Evolutionary conservation across 1,140 invertebrate genomes (phyloP), one percentile per base, ranked within the genome.

Genomic region (Spodoptera frugiperda): DNA sequence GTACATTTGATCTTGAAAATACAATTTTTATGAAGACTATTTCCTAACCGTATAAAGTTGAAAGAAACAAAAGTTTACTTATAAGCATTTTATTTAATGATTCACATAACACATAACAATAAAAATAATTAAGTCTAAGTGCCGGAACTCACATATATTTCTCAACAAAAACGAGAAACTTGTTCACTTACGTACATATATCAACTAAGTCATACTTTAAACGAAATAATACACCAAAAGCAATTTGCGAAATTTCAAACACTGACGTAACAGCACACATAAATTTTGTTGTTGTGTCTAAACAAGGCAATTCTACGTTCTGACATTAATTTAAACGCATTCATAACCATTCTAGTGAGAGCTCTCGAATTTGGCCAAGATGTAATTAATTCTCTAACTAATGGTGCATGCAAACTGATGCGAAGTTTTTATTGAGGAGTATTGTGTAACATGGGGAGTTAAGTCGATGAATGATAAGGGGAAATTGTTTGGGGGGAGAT

Each of bases 301-400:
- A 83, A 83, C 78, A 81, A 78, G 78, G 80, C 78, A 83, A 85
- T 82, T 85, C 81, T 73, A 78, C 81, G 81, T 83, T 79, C 82
- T 71, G 77, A 81, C 82, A 82, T 85, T 79, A 83, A 85, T 83
- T 83, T 79, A 82, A 83, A 83, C 78, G 76, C 76, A 82, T 78
- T 80, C 73, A 49, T 30, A 74, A 61, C 71, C 71, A 61, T 74
- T 74, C 17, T 74, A 59, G 12, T 61, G 15, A 48, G 68, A 74
- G 19, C 71, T 61, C 71, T 25, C 51, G 19, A 55, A 72, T 72
- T 72, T 61, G 8, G 44, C 57, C 17, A 51, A 61, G 51, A 46
- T 63, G 55, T 71, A 71, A 71, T 71, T 55, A 44, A 71, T 71
- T 51, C 53, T 55, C 19, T 14, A 57, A 55, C 30, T 71, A 55